Base-by-base conservation (phyloP, 2,888 invertebrate species). In the Luperina testacea region DNA sequence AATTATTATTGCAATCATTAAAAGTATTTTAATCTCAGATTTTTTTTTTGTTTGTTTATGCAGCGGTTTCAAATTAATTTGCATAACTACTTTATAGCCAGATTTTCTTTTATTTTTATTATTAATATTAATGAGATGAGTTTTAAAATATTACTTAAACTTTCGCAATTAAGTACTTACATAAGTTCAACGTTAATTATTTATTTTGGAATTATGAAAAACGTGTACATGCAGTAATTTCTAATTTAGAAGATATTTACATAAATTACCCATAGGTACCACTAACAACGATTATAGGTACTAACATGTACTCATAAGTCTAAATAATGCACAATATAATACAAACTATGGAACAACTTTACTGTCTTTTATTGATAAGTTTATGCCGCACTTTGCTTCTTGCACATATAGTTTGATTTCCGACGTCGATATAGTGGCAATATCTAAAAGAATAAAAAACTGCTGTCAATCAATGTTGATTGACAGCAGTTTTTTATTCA, bases 1-100 rank as follows among this genome's bases (percentile, higher is more conserved):
- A 79, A 78, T 74, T 89, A 89, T 86, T 90, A 90, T 90, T 91
- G 88, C 89, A 87, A 88, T 80, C 71, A 80, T 77, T 78, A 67
- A 81, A 81, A 77, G 71, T 89, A 88, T 75, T 82, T 75, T 86
- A 90, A 89, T 87, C 87, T 89, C 89, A 86, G 45, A 11, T 67
- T 61, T 72, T 75, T 72, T 75, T 70, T 82, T 24, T 72, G 42
- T 67, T 69, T 61, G 9, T 59, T 0, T 71, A 45, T 57, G 63
- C 20, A 78, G 67, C 2, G 20, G 20, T 72, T 59, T 77, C 15
- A 42, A 73, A 73, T 81, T 72, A 67, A 70, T 81, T 59, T 67
- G 9, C 24, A 6, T 38, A 63, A 17, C 11, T 65, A 17, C 65
- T 81, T 65, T 51, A 32, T 69, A 72, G 57, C 7, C n/a, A 65